Percentiles rank a stretch among this genome's conserved stretches.
phyloP scores from a whole-genome alignment of 2,113 vertebrate genomes.

The Ibidorhyncha struthersii region DNA sequence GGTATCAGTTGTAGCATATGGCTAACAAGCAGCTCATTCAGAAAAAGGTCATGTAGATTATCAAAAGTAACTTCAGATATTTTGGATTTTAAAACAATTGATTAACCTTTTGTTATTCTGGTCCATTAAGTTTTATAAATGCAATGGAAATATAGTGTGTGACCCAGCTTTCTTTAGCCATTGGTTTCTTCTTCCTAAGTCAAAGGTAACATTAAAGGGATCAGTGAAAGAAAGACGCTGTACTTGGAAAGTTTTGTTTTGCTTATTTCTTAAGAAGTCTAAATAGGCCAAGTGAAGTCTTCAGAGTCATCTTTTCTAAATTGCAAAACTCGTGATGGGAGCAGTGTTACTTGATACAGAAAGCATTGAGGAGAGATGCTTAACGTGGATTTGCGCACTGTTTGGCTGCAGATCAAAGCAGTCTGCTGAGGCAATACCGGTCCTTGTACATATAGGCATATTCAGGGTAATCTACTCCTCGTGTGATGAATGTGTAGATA shows the following conservation, averaged over 20 bases:
- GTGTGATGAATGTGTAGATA: neutral
- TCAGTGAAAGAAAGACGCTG: neutral
- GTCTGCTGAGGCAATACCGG: neutral
- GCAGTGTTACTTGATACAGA: neutral
- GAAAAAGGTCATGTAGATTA: neutral
- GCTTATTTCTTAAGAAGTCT: neutral
- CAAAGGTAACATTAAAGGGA: neutral
- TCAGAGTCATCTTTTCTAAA: neutral
- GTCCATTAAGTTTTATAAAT: neutral
- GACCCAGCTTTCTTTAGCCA: neutral
- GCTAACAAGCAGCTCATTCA: slow-evolving; percentile 18
- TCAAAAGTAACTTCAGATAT: neutral
- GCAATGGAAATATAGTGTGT: neutral
- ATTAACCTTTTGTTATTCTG: neutral
- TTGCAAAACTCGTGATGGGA: neutral
- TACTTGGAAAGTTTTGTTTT: neutral
- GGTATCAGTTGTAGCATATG: neutral
- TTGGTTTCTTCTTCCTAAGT: neutral
- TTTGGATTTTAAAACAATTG: neutral
- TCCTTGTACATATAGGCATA: neutral
- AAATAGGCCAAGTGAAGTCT: neutral
- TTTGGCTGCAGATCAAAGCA: neutral
- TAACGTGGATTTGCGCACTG: accelerated
- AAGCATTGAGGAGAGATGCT: neutral
- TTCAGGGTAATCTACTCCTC: neutral